phyloP scores from a whole-genome alignment of 2,113 vertebrate species.

The Xerus inauris region DNA sequence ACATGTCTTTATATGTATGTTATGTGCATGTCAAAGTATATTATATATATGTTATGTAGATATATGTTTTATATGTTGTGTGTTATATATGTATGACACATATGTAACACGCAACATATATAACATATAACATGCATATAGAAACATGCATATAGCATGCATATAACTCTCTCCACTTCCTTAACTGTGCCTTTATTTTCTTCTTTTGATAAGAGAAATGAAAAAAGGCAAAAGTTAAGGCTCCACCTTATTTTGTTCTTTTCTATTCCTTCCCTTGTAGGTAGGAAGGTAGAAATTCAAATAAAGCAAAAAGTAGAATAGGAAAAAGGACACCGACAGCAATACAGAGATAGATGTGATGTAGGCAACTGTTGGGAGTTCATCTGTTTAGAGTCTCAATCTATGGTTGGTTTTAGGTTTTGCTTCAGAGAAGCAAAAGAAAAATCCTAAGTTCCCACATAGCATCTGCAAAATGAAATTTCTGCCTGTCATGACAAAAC shows the following conservation, averaged over 20 bases:
- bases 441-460: conserved; percentile 1
- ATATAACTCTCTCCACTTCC: no score
- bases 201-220: no score
- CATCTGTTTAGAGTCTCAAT: conserved; percentile 45
- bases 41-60: no score
- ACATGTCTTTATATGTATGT: no score
- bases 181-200: no score
- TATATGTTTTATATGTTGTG: no score
- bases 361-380: not conserved
- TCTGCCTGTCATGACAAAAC: conserved; percentile 42
- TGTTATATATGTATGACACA: no score
- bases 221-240: no score
- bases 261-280: not conserved
- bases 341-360: not conserved
- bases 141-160: no score
- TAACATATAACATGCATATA: no score
- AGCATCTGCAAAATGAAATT: conserved; percentile 54
- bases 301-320: not conserved
- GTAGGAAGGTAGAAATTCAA: conserved; percentile 19
- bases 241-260: not conserved
- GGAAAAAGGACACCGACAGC: not conserved
- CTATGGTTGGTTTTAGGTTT: conserved; percentile 49
- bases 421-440: conserved; percentile 10
- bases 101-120: no score
- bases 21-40: no score